phyloP scores from a whole-genome alignment of 2,888 invertebrate species.

The Oligia strigilis region DNA sequence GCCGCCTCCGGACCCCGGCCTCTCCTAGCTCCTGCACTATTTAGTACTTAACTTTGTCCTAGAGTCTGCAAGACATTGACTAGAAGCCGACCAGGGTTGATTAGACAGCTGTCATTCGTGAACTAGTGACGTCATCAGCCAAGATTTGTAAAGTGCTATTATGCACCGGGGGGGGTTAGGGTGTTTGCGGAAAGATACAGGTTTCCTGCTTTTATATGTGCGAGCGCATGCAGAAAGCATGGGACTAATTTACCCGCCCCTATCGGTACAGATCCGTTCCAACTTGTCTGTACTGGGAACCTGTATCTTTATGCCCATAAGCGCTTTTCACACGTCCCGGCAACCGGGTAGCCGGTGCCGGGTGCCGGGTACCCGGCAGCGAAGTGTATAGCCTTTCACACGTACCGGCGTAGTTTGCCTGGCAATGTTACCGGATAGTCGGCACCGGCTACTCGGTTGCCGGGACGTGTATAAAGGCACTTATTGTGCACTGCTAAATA shows the following conservation, averaged over 20 bases:
- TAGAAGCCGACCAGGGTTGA: not conserved
- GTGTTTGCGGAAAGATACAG: not conserved
- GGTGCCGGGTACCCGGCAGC: too few species aligned
- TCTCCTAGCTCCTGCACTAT: slow-evolving; percentile 69
- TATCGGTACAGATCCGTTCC: not conserved
- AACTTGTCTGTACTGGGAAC: not conserved
- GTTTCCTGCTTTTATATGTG: not conserved
- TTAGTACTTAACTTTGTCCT: slow-evolving; percentile 14
- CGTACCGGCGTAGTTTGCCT: too few species aligned
- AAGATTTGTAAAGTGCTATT: not conserved
- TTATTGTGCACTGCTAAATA: too few species aligned
- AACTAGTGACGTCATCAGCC: not conserved
- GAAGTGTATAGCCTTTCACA: too few species aligned
- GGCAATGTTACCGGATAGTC: too few species aligned
- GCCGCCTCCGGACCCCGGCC: slow-evolving; percentile 90
- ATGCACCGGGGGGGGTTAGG: not conserved
- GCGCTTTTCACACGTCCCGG: too few species aligned
- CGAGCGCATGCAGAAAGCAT: too few species aligned
- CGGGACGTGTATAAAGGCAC: too few species aligned
- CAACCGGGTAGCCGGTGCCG: too few species aligned
- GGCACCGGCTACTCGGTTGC: too few species aligned
- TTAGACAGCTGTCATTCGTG: not conserved
- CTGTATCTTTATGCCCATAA: too few species aligned
- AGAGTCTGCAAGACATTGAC: slow-evolving; percentile 10
- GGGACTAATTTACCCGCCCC: too few species aligned